A percentile compares a stretch with the other conserved stretches of the same genome.
These are phyloP conservation scores for Eulemur coronatus DNA, from an alignment of 2,797 vertebrate species.

Conservation along the genomic window DNA sequence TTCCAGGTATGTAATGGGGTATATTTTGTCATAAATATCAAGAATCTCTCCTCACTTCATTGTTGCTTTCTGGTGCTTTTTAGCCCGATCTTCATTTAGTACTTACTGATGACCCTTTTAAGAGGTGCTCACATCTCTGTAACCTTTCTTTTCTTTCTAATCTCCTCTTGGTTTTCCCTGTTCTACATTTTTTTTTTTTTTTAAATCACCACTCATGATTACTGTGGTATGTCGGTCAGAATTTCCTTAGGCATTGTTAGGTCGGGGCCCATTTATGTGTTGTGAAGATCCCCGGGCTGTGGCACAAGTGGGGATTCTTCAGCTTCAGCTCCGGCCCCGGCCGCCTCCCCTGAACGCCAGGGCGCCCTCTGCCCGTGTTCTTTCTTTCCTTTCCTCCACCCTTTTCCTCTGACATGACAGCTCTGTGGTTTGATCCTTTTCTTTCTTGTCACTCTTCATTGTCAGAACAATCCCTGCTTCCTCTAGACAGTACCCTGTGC, in stretches of 20 bases:
- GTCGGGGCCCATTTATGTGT: not conserved
- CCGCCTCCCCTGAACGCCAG: rapidly evolving
- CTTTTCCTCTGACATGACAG: not conserved
- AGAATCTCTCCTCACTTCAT: not conserved
- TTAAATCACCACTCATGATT: slow-evolving; percentile 36
- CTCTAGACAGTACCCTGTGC: too few species aligned
- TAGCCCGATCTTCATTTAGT: not conserved
- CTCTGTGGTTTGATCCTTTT: not conserved
- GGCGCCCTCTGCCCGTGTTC: rapidly evolving
- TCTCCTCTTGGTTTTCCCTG: slow-evolving; percentile 18
- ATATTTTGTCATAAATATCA: not conserved
- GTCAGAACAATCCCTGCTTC: not conserved
- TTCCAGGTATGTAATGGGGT: not conserved
- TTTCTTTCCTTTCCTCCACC: too few species aligned
- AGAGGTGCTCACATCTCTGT: not conserved
- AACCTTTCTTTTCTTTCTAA: slow-evolving; percentile 46
- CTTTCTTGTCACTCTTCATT: not conserved
- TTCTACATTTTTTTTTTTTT: slow-evolving; percentile 45
- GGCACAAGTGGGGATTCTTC: not conserved
- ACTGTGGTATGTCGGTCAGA: slow-evolving; percentile 59
- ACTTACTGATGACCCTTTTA: not conserved
- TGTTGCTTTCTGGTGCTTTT: not conserved
- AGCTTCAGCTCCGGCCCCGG: not conserved
- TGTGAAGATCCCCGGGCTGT: not conserved
- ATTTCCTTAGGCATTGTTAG: not conserved